A percentile compares a stretch with the other conserved stretches of the same genome.
phyloP scores from a whole-genome alignment of 1,140 invertebrate species.

The Ptiloglossa arizonensis region DNA sequence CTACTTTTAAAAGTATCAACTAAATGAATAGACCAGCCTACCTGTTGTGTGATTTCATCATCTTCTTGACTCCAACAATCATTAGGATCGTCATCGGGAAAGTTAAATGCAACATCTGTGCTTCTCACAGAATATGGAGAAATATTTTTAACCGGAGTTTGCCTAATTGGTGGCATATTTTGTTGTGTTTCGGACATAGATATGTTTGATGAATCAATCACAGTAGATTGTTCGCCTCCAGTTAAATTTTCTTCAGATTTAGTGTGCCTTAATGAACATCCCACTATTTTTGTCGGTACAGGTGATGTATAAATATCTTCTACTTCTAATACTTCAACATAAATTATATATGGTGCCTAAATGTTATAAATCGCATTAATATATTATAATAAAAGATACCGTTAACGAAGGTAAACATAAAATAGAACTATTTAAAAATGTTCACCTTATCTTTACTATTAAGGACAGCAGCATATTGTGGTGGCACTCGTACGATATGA shows the following conservation, averaged over 20 bases:
- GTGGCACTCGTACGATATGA: conserved; percentile 95
- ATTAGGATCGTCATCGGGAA: conserved; percentile 84
- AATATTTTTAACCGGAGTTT: conserved; percentile 75
- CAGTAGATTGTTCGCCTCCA: conserved; percentile 77
- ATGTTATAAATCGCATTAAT: conserved; percentile 55
- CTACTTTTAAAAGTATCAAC: neutral
- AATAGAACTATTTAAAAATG: neutral
- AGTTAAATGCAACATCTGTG: conserved; percentile 77
- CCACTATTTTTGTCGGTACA: conserved; percentile 90
- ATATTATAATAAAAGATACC: neutral
- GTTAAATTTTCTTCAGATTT: conserved; percentile 96
- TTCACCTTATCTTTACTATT: conserved; percentile 98
- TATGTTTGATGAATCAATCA: conserved; percentile 69
- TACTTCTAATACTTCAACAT: conserved; percentile 97
- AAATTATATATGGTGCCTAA: conserved; percentile 98
- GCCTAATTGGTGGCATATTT: conserved; percentile 66
- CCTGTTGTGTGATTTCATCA: conserved; percentile 93
- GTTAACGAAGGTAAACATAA: neutral
- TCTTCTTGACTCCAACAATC: conserved; percentile 97
- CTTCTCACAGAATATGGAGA: conserved; percentile 67
- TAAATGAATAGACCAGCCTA: conserved; percentile 69
- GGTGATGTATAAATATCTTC: conserved; percentile 91
- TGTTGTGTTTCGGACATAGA: conserved; percentile 69
- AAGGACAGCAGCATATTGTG: conserved; percentile 96
- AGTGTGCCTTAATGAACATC: conserved; percentile 92